A percentile compares a stretch with the other conserved stretches of the same genome.
Evolutionary conservation across 2,113 vertebrate genomes (phyloP).

Genomic region (Etia nguti): DNA sequence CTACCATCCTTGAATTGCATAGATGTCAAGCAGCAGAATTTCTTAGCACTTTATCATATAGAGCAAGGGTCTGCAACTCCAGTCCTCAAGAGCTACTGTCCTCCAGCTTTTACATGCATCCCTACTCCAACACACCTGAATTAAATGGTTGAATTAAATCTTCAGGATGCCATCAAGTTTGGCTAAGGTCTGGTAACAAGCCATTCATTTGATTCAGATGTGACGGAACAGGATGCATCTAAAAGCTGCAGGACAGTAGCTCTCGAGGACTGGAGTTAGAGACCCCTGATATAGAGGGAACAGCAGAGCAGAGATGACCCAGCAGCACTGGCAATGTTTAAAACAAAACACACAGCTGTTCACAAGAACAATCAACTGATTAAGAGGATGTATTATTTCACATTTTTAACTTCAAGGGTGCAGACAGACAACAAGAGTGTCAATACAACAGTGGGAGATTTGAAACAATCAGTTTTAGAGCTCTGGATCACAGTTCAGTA

Average conservation of each 20-base stretch:
- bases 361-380: background rate
- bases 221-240: too few species aligned
- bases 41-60: background rate
- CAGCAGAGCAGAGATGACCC: background rate
- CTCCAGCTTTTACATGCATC: too few species aligned
- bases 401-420: background rate
- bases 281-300: background rate
- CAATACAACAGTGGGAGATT: background rate
- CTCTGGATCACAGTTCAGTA: background rate
- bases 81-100: too few species aligned
- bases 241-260: too few species aligned
- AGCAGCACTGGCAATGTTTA: background rate
- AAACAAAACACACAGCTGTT: background rate
- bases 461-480: background rate
- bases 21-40: background rate
- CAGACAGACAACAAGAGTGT: slow-evolving; percentile 6
- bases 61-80: too few species aligned
- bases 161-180: too few species aligned
- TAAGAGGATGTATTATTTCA: background rate
- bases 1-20: background rate
- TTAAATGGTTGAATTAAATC: too few species aligned
- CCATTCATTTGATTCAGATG: too few species aligned
- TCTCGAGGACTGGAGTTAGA: too few species aligned
- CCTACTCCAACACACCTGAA: too few species aligned
- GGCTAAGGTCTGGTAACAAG: too few species aligned